Base-by-base conservation (phyloP, 2,888 invertebrate genomes). In the Steinernema carpocapsae region DNA sequence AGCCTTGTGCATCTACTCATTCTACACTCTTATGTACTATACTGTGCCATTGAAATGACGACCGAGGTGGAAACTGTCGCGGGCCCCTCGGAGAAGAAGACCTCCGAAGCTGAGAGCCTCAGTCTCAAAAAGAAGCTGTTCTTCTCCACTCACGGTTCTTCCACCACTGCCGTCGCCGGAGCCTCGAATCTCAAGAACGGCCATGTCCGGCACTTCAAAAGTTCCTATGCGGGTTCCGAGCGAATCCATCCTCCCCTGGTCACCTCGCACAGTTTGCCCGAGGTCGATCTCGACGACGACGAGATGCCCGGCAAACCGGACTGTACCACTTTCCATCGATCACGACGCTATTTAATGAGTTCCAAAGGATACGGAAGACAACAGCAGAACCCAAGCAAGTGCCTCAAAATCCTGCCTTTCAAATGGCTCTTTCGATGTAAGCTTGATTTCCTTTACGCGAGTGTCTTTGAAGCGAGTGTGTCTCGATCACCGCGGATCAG, bases 351-450 rank as follows among this genome's bases (percentile, higher is more conserved):
- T 17, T 32, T 64, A 29, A 64, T 64, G 32, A 64, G 64, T 64
- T 64, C 64, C 12, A 64, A 64, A 32, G 64, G 64, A 64, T 64
- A 64, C 26, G 64, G 32, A 32, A 64, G 32, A 32, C 64, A 64
- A 17, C 64, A 64, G 64, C 64, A 64, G 26, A 64, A 64, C 32
- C 64, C 64, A 17, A 64, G 32, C 64, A 64, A 64, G 29, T 64
- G 64, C 14, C 64, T 64, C 64, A 64, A 64, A 64, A 64, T 64
- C 32, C 64, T 64, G 64, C 64, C 64, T 32, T 64, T 64, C 64
- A 64, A 64, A n/a, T 64, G 64, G 64, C 64, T 64, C n/a, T 64
- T 64, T n/a, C 64, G 64, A 64, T 32, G 64, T 64, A 64, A 64
- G 64, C 64, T 29, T 29, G 3, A 12, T 26, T 24, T 12, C 64